These are phyloP conservation scores for Standfussiana lucernea DNA, from an alignment of 2,888 invertebrate genomes.

Conservation along the genomic window DNA sequence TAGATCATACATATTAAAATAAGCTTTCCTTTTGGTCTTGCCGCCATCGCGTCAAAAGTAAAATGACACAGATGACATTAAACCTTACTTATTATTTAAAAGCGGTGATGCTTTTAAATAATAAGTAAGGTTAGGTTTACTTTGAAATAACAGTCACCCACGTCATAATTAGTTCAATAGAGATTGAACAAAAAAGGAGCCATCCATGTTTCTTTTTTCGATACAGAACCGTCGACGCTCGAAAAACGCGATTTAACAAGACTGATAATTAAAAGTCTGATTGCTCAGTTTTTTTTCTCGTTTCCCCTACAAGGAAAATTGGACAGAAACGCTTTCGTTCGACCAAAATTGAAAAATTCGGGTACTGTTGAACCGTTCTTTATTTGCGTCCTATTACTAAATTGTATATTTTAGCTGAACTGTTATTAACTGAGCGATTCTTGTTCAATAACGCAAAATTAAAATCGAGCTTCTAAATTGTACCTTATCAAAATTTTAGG, in stretches of 20 bases:
- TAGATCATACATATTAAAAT: not conserved
- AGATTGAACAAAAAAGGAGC: constrained; percentile 35
- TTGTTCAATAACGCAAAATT: not conserved
- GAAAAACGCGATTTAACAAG: constrained; percentile 70
- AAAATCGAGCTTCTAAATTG: constrained; percentile 19
- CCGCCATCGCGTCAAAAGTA: not conserved
- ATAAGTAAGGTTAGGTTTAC: no score
- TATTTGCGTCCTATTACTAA: constrained; percentile 48
- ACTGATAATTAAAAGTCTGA: constrained; percentile 75
- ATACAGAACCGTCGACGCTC: constrained; percentile 48
- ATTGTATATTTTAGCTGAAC: constrained; percentile 26
- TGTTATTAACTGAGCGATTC: constrained; percentile 16
- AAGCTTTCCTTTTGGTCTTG: not conserved
- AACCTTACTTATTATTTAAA: not conserved
- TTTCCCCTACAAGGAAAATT: constrained; percentile 70
- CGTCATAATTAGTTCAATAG: constrained; percentile 47
- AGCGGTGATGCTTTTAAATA: no score
- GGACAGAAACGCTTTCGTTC: constrained; percentile 60
- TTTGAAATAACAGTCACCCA: constrained; percentile 33
- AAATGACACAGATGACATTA: not conserved
- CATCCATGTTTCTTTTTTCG: constrained; percentile 45
- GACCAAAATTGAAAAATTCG: constrained; percentile 60
- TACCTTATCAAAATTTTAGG: no score
- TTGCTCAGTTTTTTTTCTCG: constrained; percentile 66
- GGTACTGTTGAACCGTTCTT: constrained; percentile 25